Base-by-base conservation (phyloP, 2,888 invertebrate species). In the Nemapogon koenigi region DNA sequence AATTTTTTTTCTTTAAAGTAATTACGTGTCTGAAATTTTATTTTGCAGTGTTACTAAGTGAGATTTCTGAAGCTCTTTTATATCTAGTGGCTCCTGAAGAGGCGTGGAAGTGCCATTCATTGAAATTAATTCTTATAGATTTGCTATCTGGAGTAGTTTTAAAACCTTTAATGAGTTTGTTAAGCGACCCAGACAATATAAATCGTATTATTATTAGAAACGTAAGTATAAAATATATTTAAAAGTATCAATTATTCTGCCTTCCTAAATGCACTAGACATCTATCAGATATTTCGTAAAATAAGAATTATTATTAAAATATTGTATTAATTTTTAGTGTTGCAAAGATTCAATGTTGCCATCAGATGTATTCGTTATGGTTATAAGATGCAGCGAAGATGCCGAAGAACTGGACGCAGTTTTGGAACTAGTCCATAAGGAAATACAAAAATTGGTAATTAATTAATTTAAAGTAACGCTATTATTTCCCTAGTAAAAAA, bases 151-250 rank as follows among this genome's bases (percentile, higher is more conserved):
- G 89, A 15, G 86, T 90, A 55, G 85, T 89, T 37, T 81, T 93
- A 39, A 68, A 83, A 38, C 91, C 91, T 0, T 67, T 89, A 25
- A 71, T 93, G 33, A 83, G 86, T 54, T 68, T 89, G 47, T 63
- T 92, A 42, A 88, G 92, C 29, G 93, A 94, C 71, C 94, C 96
- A 36, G 94, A 95, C 80, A 94, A 90, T 59, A 88, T 96, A 49
- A 96, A 96, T 72, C 90, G 93, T 68, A 84, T 88, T 44, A 89
- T 94, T 56, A 85, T 94, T 54, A 91, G 90, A 88, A 84, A 90
- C 83, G 94, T 94, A 64, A 84, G 87, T 81, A 41, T 16, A 18
- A 10, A 10, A 6, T 22, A 10, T 10, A 22, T 22, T 22, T 10
- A 7, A 22, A 10, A 10, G 6, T 22, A 22, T 7, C 22, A 22